Evolutionary conservation across 2,888 invertebrate genomes (phyloP), one percentile per base, ranked within the genome.

Genomic region (Zygothrica quintamaculata): DNA sequence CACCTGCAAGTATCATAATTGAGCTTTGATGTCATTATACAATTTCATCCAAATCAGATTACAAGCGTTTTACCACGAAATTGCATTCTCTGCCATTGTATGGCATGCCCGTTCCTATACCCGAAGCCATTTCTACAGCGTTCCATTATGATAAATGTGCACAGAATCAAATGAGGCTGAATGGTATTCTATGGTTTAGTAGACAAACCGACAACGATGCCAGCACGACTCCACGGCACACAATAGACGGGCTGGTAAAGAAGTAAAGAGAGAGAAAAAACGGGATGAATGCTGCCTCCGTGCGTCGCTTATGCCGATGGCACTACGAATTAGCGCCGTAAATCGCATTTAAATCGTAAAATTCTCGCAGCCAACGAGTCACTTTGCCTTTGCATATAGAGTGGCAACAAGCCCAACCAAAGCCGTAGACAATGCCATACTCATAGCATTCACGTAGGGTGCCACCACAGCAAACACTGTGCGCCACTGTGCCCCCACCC

Each of bases 291-390:
- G 29, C 51, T 48, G 50, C 39, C 31, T 36, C 5, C 25, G 33
- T 55, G 40, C 29, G 52, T 50, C 64, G 33, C 58, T 71, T 48
- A 65, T 75, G 77, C 77, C 84, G 65, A 59, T 80, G 84, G 72
- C 75, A 68, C 68, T 71, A 71, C 75, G 85, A 84, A 84, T 85
- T 84, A 85, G 79, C 79, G 85, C 85, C 79, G 85, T 85, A 84
- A 84, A 84, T 84, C 85, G 82, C 75, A 85, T 84, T 84, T 85
- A 81, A 82, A 85, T 85, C 85, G 85, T 85, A 77, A 81, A 82
- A 84, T 79, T 85, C 73, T 58, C 64, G 42, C 82, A 77, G 85
- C 59, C 77, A 84, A 44, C 67, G 62, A 80, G 82, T 76, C 79
- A 78, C 76, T 81, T 81, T 78, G 76, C 79, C 58, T 61, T 71